These are phyloP conservation scores for Carapus acus DNA, from an alignment of 2,797 vertebrate genomes.

Conservation along the genomic window DNA sequence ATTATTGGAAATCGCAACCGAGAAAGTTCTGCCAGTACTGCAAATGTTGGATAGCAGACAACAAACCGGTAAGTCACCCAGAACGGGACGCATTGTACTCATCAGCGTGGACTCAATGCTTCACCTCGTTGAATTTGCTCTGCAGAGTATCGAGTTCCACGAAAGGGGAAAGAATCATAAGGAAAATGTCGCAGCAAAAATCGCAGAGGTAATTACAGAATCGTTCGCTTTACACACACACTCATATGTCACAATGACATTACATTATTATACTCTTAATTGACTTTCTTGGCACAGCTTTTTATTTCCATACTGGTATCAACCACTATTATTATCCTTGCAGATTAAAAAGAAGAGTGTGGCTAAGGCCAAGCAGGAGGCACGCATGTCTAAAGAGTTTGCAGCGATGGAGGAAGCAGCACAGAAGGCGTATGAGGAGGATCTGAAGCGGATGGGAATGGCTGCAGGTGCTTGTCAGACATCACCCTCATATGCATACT, in stretches of 20 bases:
- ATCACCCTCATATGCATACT: too few relatives aligned
- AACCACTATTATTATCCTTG: slow-evolving; percentile 26
- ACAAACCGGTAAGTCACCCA: slow-evolving; percentile 84
- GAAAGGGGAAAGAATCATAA: slow-evolving; percentile 98
- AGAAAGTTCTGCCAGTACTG: slow-evolving; percentile 98
- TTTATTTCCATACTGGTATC: too few relatives aligned
- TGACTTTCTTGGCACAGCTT: too few relatives aligned
- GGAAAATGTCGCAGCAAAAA: slow-evolving; percentile 96
- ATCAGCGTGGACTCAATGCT: too few relatives aligned
- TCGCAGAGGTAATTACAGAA: slow-evolving; percentile 80
- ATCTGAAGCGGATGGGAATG: slow-evolving; percentile 86
- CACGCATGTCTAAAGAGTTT: slow-evolving; percentile 89
- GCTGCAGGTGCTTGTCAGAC: slow-evolving; percentile 55
- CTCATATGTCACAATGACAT: too few relatives aligned
- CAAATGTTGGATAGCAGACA: slow-evolving; percentile 99
- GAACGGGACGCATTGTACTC: not conserved
- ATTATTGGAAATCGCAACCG: slow-evolving; percentile 98
- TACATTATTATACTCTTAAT: too few relatives aligned
- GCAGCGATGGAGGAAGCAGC: slow-evolving; percentile 95
- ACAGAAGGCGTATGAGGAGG: slow-evolving; percentile 88
- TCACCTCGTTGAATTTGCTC: slow-evolving; percentile 24
- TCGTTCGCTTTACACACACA: too few relatives aligned
- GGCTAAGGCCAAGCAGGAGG: slow-evolving; percentile 87
- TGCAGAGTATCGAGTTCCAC: slow-evolving; percentile 95
- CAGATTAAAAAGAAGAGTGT: slow-evolving; percentile 97